Evolutionary conservation across 2,888 invertebrate genomes (phyloP), one percentile per base, ranked within the genome.

Genomic region (Cantharis flavilabris): DNA sequence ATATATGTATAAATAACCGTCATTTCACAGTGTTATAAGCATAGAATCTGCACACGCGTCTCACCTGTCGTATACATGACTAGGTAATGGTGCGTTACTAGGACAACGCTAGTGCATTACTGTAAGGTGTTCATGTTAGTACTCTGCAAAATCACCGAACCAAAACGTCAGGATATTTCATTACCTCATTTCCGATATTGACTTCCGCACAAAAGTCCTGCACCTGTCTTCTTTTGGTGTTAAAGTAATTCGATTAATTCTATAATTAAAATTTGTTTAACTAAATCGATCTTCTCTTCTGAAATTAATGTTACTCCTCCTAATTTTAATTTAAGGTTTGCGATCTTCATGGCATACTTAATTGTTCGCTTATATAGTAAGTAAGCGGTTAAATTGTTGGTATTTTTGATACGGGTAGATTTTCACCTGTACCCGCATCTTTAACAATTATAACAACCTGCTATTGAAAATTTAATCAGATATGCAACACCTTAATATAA

Each of bases 31-130:
- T 76, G 23, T 80, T 72, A 23, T 79, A 69, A 76, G 18, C 79
- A 80, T 72, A 74, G 79, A 80, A 80, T 80, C 80, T 79, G 80
- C 79, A 80, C 80, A 77, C 79, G 80, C 77, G 80, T 76, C 79
- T 73, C 80, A 79, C 80, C 79, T 79, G 79, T 80, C 79, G 76
- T 73, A 75, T 62, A 23, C 63, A 75, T 18, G 63, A 67, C 71
- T 62, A 71, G 64, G 71, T 79, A 79, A 79, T 79, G 71, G 78
- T 76, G 73, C 73, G 69, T 71, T 76, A 76, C 71, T 64, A 71
- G 76, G 69, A 79, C 76, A 79, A 63, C 71, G 62, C 49, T 33
- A 71, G 79, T 79, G 74, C 79, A 76, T 79, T 79, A 79, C 76
- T 79, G 79, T 79, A 79, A 79, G 79, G 79, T 79, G 79, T 76